Evolutionary conservation across 1,140 invertebrate species (phyloP).

Genomic region (Lepidotrigona ventralis): DNA sequence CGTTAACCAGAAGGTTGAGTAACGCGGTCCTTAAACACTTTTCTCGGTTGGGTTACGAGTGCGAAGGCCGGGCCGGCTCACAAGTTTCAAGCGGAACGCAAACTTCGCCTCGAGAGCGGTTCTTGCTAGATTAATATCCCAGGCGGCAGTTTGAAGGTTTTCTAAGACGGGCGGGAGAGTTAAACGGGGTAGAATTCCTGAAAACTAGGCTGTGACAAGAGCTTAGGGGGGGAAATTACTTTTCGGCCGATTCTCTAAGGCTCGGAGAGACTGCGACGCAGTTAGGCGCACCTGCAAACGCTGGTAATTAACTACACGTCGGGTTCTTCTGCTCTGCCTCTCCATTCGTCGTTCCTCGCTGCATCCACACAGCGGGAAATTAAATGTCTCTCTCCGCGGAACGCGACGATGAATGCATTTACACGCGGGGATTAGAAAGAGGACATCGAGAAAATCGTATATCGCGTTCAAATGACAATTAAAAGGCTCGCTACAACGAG

Average conservation of each 20-base stretch:
- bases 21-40: neutral
- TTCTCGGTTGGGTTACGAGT: too few species aligned
- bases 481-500: neutral
- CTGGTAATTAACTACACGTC: slow-evolving; percentile 44
- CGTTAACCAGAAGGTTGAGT: neutral
- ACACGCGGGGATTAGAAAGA: slow-evolving; percentile 11
- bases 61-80: neutral
- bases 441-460: neutral
- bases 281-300: slow-evolving; percentile 36
- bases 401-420: slow-evolving; percentile 33
- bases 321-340: neutral
- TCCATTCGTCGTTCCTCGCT: too few species aligned
- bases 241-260: slow-evolving; percentile 1
- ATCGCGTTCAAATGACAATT: neutral
- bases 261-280: slow-evolving; percentile 10
- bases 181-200: slow-evolving; percentile 6
- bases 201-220: slow-evolving; percentile 45
- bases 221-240: slow-evolving; percentile 42
- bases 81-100: neutral
- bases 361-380: slow-evolving; percentile 20
- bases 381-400: slow-evolving; percentile 32
- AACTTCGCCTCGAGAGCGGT: neutral
- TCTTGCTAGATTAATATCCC: slow-evolving; percentile 28
- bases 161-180: neutral
- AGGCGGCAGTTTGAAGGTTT: slow-evolving; percentile 3